These are phyloP conservation scores for Chrysogorgia sp. DNA, from an alignment of 92 coral and sea anemone genomes.

Conservation along the genomic window DNA sequence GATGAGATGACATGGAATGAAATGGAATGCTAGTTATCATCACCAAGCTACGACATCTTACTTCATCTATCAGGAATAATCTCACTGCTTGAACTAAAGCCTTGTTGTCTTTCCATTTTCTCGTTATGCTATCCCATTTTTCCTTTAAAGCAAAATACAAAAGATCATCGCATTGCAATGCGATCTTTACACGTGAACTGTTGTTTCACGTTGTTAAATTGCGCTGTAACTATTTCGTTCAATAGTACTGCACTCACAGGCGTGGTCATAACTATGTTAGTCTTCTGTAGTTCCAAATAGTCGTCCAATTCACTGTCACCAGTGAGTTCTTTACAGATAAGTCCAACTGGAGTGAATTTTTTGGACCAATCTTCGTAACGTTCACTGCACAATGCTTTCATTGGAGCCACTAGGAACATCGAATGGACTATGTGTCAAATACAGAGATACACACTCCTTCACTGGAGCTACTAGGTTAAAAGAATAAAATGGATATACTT, in stretches of 20 bases:
- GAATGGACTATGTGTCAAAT: too few relatives aligned
- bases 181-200: too few relatives aligned
- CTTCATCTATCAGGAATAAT: constrained; percentile 95
- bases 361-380: constrained; percentile 84
- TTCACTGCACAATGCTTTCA: constrained; percentile 99
- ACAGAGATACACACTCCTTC: too few relatives aligned
- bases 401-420: constrained; percentile 88
- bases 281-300: constrained; percentile 81
- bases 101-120: constrained; percentile 97
- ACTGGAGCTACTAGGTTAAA: constrained; percentile 84
- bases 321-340: constrained; percentile 91
- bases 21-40: too few relatives aligned
- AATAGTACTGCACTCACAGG: constrained; percentile 72
- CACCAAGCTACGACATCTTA: constrained; percentile 27
- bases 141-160: constrained; percentile 58
- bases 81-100: constrained; percentile 88
- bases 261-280: constrained; percentile 90
- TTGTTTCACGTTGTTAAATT: too few relatives aligned
- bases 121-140: constrained; percentile 99
- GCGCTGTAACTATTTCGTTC: too few relatives aligned
- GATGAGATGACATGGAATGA: too few relatives aligned
- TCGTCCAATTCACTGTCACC: constrained; percentile 98
- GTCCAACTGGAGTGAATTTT: constrained; percentile 83
- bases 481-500: background rate
- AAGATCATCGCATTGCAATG: too few relatives aligned